Evolutionary conservation across 2,113 vertebrate species (phyloP).

Genomic region (Sinocyclocheilus rhinocerous): DNA sequence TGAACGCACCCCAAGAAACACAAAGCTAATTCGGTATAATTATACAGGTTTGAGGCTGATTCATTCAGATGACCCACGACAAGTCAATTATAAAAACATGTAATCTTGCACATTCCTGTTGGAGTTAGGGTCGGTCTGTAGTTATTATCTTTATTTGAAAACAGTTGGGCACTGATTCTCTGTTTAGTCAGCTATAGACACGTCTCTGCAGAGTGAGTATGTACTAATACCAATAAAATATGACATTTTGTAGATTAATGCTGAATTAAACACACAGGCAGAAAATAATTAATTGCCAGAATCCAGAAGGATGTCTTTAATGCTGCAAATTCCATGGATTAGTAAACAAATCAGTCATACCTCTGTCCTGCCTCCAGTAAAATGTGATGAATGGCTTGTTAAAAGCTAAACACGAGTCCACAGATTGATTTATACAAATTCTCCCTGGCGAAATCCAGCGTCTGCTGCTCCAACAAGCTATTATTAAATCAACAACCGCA

Average conservation of each 20-base stretch:
- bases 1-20: background rate
- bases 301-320: conserved; percentile 5
- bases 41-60: background rate
- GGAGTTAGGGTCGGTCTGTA: background rate
- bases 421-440: conserved; percentile 64
- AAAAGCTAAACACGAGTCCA: conserved; percentile 58
- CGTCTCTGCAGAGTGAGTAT: background rate
- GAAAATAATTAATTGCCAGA: conserved; percentile 32
- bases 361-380: conserved; percentile 42
- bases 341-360: conserved; percentile 56
- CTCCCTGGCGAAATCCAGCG: conserved; percentile 47
- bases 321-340: conserved; percentile 50
- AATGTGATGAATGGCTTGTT: conserved; percentile 62
- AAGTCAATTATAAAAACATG: background rate
- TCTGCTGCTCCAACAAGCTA: conserved; percentile 51
- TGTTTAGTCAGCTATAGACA: background rate
- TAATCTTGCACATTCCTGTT: background rate
- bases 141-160: conserved; percentile 21
- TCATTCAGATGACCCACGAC: background rate
- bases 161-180: background rate
- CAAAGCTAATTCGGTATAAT: background rate
- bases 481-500: conserved; percentile 62
- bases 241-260: conserved; percentile 27
- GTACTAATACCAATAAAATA: background rate
- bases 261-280: background rate